phyloP scores from a whole-genome alignment of 1,140 invertebrate genomes.

The Octopus bimaculoides region DNA sequence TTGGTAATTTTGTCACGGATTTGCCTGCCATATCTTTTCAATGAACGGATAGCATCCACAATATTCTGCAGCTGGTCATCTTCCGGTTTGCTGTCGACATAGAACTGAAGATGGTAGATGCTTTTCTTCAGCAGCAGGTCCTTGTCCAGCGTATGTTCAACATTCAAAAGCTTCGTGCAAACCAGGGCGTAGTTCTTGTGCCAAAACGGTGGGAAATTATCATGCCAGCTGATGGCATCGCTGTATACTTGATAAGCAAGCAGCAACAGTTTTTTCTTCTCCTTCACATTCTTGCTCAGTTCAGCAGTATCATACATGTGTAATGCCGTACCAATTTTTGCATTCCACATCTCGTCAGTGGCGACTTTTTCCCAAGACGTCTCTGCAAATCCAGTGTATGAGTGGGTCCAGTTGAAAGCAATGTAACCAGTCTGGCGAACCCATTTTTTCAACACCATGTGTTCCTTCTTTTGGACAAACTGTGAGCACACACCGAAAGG shows the following conservation, averaged over 20 bases:
- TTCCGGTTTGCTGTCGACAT: constrained; percentile 28
- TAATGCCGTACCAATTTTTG: constrained; percentile 29
- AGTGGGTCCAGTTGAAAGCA: constrained; percentile 40
- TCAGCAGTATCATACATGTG: constrained; percentile 22
- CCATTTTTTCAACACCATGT: constrained; percentile 29
- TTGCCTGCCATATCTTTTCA: constrained; percentile 20
- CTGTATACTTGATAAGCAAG: constrained; percentile 34
- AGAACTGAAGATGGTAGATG: constrained; percentile 39
- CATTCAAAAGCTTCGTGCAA: constrained; percentile 40
- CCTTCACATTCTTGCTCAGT: not conserved
- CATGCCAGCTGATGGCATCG: constrained; percentile 25
- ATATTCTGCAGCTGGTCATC: constrained; percentile 33
- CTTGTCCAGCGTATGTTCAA: constrained; percentile 23
- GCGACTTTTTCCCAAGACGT: constrained; percentile 53
- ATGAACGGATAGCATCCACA: constrained; percentile 25
- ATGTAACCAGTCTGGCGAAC: constrained; percentile 27
- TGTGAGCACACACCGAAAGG: constrained; percentile 48
- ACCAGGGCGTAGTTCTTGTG: constrained; percentile 52
- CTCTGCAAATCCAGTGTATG: constrained; percentile 30
- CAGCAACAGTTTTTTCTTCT: constrained; percentile 17
- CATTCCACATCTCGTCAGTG: constrained; percentile 53
- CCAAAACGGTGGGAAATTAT: constrained; percentile 39
- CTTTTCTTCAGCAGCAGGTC: constrained; percentile 28
- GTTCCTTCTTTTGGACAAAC: constrained; percentile 29
- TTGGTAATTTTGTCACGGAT: not conserved